phyloP scores from a whole-genome alignment of 2,113 vertebrate species.

The Scytalopus superciliaris region DNA sequence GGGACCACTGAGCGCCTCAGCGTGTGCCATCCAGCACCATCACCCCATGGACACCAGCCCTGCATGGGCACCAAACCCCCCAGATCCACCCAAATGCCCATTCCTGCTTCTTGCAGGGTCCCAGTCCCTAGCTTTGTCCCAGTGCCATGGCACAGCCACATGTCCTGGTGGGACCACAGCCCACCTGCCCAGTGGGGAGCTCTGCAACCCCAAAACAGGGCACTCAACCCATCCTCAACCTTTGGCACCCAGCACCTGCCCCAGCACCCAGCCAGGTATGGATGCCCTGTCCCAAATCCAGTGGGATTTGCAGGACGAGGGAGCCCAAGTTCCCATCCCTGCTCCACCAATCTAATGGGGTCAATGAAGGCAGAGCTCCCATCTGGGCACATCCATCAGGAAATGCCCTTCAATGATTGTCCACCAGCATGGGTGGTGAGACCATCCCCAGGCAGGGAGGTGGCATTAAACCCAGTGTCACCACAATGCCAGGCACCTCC shows the following conservation, averaged over 20 bases:
- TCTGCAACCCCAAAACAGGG: background rate
- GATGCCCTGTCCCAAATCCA: background rate
- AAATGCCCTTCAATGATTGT: fast-evolving
- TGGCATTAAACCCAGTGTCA: background rate
- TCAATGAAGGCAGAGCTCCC: fast-evolving
- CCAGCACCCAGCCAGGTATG: background rate
- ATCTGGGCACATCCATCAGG: fast-evolving
- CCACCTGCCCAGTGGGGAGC: background rate
- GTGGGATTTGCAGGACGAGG: background rate
- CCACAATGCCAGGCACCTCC: fast-evolving
- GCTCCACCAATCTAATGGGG: fast-evolving
- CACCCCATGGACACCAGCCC: background rate
- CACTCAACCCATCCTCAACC: fast-evolving
- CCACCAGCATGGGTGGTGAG: background rate
- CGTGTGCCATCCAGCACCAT: fast-evolving
- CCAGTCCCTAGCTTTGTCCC: background rate
- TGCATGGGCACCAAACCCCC: background rate
- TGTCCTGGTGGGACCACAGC: background rate
- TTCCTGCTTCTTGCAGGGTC: background rate
- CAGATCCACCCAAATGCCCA: background rate
- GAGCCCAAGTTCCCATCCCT: background rate
- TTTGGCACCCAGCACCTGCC: background rate
- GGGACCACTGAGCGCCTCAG: fast-evolving
- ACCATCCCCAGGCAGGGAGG: background rate
- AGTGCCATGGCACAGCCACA: background rate